Evolutionary conservation across 2,113 vertebrate genomes (phyloP).

Genomic region (Sardina pilchardus): DNA sequence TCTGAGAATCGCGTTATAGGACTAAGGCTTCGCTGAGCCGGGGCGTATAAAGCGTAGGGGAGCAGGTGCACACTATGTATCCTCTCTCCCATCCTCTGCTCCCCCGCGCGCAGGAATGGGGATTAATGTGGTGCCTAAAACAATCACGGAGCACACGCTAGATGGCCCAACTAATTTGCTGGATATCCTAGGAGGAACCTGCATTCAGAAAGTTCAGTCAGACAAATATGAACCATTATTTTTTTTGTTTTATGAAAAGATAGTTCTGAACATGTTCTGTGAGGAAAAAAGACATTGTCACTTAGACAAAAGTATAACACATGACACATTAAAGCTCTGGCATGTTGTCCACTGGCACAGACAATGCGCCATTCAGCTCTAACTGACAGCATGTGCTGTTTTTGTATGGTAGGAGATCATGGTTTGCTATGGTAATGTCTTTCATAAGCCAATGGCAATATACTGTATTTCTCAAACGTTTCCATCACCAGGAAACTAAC

Average conservation of each 20-base stretch:
- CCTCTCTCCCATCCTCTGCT: neutral
- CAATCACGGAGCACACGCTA: neutral
- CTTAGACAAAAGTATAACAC: neutral
- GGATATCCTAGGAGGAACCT: neutral
- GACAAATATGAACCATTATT: too few species aligned
- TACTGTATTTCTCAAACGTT: neutral
- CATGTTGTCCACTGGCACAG: neutral
- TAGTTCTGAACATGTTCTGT: neutral
- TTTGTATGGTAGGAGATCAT: neutral
- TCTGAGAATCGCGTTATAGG: neutral
- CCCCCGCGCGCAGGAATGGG: neutral
- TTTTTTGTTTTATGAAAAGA: too few species aligned
- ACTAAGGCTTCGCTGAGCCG: neutral
- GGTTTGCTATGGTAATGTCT: neutral
- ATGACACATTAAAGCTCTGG: neutral
- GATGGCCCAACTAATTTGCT: neutral
- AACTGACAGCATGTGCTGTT: neutral
- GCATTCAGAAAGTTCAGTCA: neutral
- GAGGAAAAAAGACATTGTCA: neutral
- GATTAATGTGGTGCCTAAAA: neutral
- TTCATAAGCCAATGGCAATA: neutral
- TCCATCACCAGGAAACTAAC: too few species aligned
- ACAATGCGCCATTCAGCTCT: neutral
- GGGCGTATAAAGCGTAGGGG: neutral
- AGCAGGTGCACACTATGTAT: slow-evolving; percentile 6